phyloP scores from a whole-genome alignment of 2,888 invertebrate species.

The Eupithecia subfuscata region DNA sequence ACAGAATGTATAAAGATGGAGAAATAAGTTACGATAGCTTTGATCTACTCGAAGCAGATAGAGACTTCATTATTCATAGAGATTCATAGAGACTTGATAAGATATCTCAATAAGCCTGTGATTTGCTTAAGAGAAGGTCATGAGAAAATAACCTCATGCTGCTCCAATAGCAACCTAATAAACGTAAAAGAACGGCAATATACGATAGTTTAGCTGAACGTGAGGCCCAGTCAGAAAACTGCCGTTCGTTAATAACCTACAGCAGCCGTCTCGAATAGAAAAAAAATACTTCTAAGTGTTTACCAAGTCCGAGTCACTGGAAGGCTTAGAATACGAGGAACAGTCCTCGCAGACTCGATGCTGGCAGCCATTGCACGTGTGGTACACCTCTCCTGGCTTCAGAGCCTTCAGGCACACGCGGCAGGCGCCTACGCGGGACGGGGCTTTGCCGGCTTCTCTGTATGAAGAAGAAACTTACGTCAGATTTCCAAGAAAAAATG shows the following conservation, averaged over 20 bases:
- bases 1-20: not conserved
- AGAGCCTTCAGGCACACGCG: slow-evolving; percentile 94
- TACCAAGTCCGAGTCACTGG: slow-evolving; percentile 91
- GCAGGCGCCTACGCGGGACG: slow-evolving; percentile 89
- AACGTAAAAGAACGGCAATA: not conserved
- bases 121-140: no score
- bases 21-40: not conserved
- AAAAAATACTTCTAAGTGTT: not conserved
- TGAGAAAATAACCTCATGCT: not conserved
- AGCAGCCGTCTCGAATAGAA: not conserved
- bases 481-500: not conserved
- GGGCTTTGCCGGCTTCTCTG: slow-evolving; percentile 88
- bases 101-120: no score
- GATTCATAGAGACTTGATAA: no score
- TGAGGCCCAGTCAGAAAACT: not conserved
- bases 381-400: slow-evolving; percentile 94
- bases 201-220: not conserved
- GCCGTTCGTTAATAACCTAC: not conserved
- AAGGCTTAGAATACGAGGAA: slow-evolving; percentile 94
- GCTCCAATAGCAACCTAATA: not conserved
- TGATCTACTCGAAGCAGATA: not conserved
- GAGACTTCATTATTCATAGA: no score
- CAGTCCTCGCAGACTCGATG: slow-evolving; percentile 97
- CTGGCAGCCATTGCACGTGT: slow-evolving; percentile 95
- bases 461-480: not conserved